Evolutionary conservation across 2,888 invertebrate genomes (phyloP).

Genomic region (Eupithecia abbreviata): DNA sequence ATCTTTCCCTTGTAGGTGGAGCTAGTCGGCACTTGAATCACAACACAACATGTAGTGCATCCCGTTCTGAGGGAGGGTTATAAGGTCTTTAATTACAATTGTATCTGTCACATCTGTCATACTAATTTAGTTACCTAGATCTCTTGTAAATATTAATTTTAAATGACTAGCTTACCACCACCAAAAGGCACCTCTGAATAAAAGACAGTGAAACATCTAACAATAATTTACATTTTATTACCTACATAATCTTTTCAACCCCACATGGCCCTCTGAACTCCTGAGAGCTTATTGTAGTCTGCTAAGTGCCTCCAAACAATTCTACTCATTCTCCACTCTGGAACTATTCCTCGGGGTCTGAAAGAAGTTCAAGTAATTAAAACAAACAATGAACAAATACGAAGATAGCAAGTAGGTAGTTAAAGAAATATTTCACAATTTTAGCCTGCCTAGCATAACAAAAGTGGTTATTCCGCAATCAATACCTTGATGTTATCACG

Average conservation of each 20-base stretch:
- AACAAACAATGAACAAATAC: neutral
- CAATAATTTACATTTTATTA: conserved; percentile 3
- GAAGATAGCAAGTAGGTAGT: neutral
- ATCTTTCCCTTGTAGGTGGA: too few relatives aligned
- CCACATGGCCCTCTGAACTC: conserved; percentile 98
- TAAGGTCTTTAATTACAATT: too few relatives aligned
- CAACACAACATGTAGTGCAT: too few relatives aligned
- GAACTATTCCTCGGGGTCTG: conserved; percentile 90
- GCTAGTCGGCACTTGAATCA: too few relatives aligned
- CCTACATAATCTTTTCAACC: conserved; percentile 60
- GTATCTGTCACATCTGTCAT: too few relatives aligned
- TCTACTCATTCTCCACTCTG: conserved; percentile 93
- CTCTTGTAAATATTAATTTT: too few relatives aligned
- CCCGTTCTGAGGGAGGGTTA: too few relatives aligned
- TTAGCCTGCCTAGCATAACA: too few relatives aligned
- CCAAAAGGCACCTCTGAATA: neutral
- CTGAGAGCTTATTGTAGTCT: conserved; percentile 96
- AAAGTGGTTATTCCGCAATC: too few relatives aligned
- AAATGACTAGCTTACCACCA: too few relatives aligned
- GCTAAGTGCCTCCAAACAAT: conserved; percentile 95
- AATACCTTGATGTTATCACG: conserved; percentile 90
- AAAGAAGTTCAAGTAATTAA: conserved; percentile 41
- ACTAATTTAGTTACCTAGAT: too few relatives aligned
- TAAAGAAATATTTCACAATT: neutral
- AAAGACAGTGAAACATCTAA: neutral